Evolutionary conservation across 2,888 invertebrate species (phyloP).

Genomic region (Frankliniella intonsa): DNA sequence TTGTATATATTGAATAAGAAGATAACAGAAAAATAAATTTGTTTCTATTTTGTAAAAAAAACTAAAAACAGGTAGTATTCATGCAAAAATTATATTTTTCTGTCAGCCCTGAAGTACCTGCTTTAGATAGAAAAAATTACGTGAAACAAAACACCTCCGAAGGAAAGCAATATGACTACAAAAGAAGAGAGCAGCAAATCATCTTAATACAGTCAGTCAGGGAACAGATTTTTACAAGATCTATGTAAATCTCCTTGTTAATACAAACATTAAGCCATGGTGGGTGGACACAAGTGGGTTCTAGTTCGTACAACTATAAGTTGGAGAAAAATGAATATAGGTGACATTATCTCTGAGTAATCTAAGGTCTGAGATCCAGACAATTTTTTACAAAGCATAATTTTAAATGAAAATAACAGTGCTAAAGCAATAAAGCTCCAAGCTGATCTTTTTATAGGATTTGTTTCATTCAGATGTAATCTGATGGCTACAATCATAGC

Average conservation of each 20-base stretch:
- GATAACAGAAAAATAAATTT: background rate
- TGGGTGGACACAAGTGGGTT: constrained; percentile 35
- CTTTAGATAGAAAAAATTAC: too few species aligned
- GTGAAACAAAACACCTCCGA: too few species aligned
- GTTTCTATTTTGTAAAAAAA: constrained; percentile 16
- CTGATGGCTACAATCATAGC: constrained; percentile 92
- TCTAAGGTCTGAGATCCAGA: constrained; percentile 75
- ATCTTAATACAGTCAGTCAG: too few species aligned
- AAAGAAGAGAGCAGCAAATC: too few species aligned
- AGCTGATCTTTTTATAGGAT: constrained; percentile 45
- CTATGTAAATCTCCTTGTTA: too few species aligned
- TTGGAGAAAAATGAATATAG: constrained; percentile 83
- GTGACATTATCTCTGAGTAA: constrained; percentile 88
- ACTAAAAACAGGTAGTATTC: background rate
- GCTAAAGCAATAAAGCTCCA: constrained; percentile 81
- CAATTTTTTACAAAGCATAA: constrained; percentile 81
- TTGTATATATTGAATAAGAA: background rate
- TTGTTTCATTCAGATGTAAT: constrained; percentile 64
- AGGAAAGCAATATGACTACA: too few species aligned
- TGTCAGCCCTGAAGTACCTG: too few species aligned
- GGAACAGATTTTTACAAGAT: too few species aligned
- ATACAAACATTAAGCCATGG: background rate
- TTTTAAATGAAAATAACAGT: constrained; percentile 84
- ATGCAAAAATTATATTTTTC: too few species aligned
- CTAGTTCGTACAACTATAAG: constrained; percentile 89